Evolutionary conservation across 2,888 invertebrate species (phyloP).

Genomic region (Eupithecia dodoneata): DNA sequence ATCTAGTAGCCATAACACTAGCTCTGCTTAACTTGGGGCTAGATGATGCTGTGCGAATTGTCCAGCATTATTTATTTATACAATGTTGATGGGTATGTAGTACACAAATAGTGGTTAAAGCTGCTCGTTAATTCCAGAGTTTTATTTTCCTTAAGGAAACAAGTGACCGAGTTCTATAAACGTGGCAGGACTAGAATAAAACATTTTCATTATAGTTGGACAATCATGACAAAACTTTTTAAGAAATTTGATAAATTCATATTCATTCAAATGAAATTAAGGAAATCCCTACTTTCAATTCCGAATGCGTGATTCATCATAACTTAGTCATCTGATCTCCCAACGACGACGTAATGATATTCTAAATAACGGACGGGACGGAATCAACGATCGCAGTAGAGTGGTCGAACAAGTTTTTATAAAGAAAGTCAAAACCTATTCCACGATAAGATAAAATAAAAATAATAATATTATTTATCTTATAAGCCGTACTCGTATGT

Average conservation of each 20-base stretch:
- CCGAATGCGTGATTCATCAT: background rate
- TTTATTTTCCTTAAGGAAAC: constrained; percentile 2
- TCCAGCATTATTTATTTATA: no score
- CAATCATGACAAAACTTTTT: background rate
- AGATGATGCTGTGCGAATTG: no score
- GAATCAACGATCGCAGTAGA: background rate
- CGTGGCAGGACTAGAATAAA: background rate
- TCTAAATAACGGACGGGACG: background rate
- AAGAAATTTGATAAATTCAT: background rate
- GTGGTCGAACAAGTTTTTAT: background rate
- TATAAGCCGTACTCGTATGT: background rate
- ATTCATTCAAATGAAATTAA: background rate
- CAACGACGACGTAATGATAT: background rate
- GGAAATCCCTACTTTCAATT: background rate
- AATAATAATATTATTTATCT: no score
- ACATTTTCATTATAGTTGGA: background rate
- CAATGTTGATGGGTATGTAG: background rate
- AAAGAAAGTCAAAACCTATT: background rate
- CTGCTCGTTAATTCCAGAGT: background rate
- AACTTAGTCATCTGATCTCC: background rate
- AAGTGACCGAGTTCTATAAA: background rate
- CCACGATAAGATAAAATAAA: background rate
- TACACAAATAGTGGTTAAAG: background rate
- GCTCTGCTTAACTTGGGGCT: no score
- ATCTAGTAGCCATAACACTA: no score